These are phyloP conservation scores for Drosophila guanche DNA, from an alignment of 1,140 invertebrate genomes.

Conservation along the genomic window DNA sequence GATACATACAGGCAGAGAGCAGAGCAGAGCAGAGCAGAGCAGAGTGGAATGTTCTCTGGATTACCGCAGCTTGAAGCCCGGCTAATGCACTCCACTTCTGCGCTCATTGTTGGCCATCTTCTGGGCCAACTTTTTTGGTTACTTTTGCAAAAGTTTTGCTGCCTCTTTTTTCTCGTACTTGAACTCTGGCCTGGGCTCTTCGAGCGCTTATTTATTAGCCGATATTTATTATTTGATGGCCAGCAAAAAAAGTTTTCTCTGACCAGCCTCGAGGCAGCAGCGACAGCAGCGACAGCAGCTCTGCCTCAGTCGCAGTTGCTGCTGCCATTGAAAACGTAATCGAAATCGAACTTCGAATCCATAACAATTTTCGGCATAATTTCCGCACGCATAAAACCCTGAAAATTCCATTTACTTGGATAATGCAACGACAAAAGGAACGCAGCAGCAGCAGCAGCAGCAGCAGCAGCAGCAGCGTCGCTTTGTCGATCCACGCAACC, in stretches of 20 bases:
- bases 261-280: not conserved
- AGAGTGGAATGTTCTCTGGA: no score
- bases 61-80: no score
- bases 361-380: constrained; percentile 50
- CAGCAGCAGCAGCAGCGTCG: constrained; percentile 2
- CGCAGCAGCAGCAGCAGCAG: no score
- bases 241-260: constrained; percentile 33
- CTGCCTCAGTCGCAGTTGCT: not conserved
- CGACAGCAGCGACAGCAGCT: constrained; percentile 44
- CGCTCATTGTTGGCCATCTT: not conserved
- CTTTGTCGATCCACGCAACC: constrained; percentile 57
- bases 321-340: constrained; percentile 32
- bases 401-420: constrained; percentile 69
- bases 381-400: constrained; percentile 44
- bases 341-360: constrained; percentile 67
- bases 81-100: not conserved
- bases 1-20: no score
- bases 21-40: no score
- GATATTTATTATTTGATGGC: constrained; percentile 73
- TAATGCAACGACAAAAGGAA: constrained; percentile 57
- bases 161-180: constrained; percentile 38
- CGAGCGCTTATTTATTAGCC: constrained; percentile 69
- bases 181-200: constrained; percentile 3
- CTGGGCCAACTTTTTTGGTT: constrained; percentile 57
- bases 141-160: constrained; percentile 36